A percentile compares a stretch with the other conserved stretches of the same genome.
Conservation (phyloP, 2,888 invertebrate genomes). For the Ditula angustiorana region DNA sequence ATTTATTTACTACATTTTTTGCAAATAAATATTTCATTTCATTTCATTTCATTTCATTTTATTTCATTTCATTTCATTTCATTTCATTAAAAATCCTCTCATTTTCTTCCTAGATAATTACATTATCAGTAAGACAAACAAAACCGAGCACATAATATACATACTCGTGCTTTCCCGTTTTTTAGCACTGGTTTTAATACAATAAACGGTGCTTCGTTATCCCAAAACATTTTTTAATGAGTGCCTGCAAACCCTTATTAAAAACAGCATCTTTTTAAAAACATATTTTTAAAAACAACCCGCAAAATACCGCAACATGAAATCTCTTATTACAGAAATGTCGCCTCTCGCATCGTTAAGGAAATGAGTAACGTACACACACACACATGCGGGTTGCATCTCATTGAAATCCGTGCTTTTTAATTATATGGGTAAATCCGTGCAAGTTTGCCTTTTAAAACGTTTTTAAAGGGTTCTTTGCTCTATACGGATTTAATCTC, state of each 20-base stretch:
- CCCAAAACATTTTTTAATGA: slow-evolving; percentile 27
- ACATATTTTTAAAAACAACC: slow-evolving; percentile 33
- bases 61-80: too few species aligned
- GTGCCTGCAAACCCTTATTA: neutral
- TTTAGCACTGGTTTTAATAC: too few species aligned
- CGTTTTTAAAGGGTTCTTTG: slow-evolving; percentile 37
- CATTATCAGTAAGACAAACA: too few species aligned
- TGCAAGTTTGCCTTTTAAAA: slow-evolving; percentile 44
- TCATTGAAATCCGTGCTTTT: slow-evolving; percentile 57
- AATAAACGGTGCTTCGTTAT: slow-evolving; percentile 12
- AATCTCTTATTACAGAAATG: slow-evolving; percentile 55
- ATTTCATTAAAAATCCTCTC: too few species aligned
- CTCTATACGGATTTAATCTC: slow-evolving; percentile 6
- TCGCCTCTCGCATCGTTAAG: slow-evolving; percentile 63
- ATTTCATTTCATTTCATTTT: too few species aligned
- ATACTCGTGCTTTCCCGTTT: too few species aligned
- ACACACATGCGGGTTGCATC: slow-evolving; percentile 46
- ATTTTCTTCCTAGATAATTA: too few species aligned
- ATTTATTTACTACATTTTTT: too few species aligned
- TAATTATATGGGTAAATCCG: slow-evolving; percentile 57
- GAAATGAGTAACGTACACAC: slow-evolving; percentile 62
- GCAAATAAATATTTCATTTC: too few species aligned
- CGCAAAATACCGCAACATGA: slow-evolving; percentile 51
- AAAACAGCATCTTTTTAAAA: slow-evolving; percentile 10
- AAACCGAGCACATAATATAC: too few species aligned